Percentiles rank a stretch among this genome's conserved stretches.
Conservation (phyloP, 2,797 vertebrate genomes). For the Propithecus deckenii region DNA sequence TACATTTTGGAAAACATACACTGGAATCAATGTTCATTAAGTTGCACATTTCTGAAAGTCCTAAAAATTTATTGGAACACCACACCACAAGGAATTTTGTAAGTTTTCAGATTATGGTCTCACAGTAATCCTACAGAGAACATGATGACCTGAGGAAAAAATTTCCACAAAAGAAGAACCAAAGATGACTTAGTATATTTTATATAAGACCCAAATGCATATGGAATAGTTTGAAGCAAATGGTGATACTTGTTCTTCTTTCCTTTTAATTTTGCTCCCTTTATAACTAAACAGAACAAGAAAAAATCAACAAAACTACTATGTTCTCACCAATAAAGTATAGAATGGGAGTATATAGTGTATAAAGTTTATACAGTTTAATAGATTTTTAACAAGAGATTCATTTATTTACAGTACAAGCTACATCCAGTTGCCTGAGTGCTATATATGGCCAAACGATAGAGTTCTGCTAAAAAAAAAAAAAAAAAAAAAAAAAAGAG, state of each 20-base stretch:
- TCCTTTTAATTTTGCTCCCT: neutral
- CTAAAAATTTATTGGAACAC: neutral
- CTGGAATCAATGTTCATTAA: neutral
- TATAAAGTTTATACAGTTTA: neutral
- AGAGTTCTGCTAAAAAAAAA: neutral
- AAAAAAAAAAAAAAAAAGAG: neutral
- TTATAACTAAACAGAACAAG: neutral
- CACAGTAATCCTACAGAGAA: neutral
- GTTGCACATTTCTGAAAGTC: neutral
- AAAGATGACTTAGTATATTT: neutral
- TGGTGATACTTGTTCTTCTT: neutral
- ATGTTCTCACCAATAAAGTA: neutral
- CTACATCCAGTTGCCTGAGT: neutral
- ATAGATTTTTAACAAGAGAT: neutral
- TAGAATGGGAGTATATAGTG: neutral
- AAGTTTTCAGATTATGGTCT: neutral
- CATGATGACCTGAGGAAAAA: neutral
- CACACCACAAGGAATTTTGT: neutral
- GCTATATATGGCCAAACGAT: neutral
- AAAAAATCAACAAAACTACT: neutral
- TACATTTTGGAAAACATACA: neutral
- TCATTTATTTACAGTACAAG: neutral
- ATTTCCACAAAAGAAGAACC: neutral
- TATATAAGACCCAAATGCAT: neutral
- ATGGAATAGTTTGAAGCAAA: constrained; percentile 12